Conservation (phyloP, 2,888 invertebrate species). For the Agrotis puta region DNA sequence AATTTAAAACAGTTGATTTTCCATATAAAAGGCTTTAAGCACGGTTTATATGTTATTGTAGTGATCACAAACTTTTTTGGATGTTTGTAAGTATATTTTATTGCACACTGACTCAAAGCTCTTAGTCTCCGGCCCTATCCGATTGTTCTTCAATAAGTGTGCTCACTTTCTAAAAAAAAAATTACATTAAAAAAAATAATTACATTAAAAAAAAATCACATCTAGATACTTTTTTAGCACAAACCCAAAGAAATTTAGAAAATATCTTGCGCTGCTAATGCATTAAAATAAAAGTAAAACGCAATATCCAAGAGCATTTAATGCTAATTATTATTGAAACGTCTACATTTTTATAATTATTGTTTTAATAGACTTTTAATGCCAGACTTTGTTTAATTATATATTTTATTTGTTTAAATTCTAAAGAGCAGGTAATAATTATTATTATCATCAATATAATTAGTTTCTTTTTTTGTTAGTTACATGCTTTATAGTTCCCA, state of each 20-base stretch:
- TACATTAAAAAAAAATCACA: conserved; percentile 1
- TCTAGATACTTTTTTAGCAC: conserved; percentile 19
- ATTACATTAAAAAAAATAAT: too few species aligned
- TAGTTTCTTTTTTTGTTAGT: conserved; percentile 57
- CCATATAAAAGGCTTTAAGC: too few species aligned
- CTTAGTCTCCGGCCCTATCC: too few species aligned
- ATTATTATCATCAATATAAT: conserved; percentile 67
- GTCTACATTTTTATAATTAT: conserved; percentile 65
- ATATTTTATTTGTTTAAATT: conserved; percentile 64
- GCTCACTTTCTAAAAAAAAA: too few species aligned
- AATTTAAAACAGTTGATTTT: too few species aligned
- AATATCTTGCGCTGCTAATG: conserved; percentile 15
- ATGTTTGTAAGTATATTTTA: too few species aligned
- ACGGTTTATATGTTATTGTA: too few species aligned
- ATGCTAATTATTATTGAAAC: conserved; percentile 71
- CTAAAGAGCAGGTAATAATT: conserved; percentile 68
- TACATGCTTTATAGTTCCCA: conserved; percentile 28
- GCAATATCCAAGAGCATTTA: conserved; percentile 69
- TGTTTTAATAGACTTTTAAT: conserved; percentile 72
- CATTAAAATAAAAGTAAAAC: conserved; percentile 49
- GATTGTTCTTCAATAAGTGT: too few species aligned
- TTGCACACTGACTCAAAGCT: too few species aligned
- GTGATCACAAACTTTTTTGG: too few species aligned
- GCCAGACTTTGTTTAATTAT: conserved; percentile 74
- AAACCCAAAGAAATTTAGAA: conserved; percentile 23